These are phyloP conservation scores for Microplitis demolitor DNA, from an alignment of 1,140 invertebrate species.

Conservation along the genomic window DNA sequence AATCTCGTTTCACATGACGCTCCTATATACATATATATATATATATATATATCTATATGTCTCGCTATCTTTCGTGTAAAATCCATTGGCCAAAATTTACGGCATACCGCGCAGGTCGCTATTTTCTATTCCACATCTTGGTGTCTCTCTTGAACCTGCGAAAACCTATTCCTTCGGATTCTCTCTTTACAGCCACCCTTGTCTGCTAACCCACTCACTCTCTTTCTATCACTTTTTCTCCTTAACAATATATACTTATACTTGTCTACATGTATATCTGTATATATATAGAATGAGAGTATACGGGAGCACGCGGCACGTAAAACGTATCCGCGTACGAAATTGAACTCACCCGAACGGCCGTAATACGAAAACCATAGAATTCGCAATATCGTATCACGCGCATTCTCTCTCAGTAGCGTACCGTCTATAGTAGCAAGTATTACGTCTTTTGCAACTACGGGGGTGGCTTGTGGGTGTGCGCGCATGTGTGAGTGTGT, in stretches of 20 bases:
- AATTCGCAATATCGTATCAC: slow-evolving; percentile 44
- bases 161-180: background rate
- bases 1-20: slow-evolving; percentile 19
- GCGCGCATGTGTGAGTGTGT: background rate
- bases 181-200: background rate
- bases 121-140: background rate
- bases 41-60: background rate
- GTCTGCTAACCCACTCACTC: no score
- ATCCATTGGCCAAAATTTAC: slow-evolving; percentile 23
- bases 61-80: slow-evolving; percentile 6
- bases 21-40: background rate
- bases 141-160: background rate
- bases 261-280: background rate
- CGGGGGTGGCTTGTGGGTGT: background rate
- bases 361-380: slow-evolving; percentile 44
- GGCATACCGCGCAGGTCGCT: background rate
- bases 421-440: background rate
- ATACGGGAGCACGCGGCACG: slow-evolving; percentile 21
- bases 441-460: background rate
- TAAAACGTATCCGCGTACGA: slow-evolving; percentile 43
- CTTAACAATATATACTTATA: background rate
- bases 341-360: slow-evolving; percentile 42
- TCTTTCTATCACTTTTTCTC: background rate
- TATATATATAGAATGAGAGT: no score
- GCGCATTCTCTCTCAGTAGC: slow-evolving; percentile 32